phyloP scores from a whole-genome alignment of 2,797 vertebrate species.

The Eulemur albifrons region DNA sequence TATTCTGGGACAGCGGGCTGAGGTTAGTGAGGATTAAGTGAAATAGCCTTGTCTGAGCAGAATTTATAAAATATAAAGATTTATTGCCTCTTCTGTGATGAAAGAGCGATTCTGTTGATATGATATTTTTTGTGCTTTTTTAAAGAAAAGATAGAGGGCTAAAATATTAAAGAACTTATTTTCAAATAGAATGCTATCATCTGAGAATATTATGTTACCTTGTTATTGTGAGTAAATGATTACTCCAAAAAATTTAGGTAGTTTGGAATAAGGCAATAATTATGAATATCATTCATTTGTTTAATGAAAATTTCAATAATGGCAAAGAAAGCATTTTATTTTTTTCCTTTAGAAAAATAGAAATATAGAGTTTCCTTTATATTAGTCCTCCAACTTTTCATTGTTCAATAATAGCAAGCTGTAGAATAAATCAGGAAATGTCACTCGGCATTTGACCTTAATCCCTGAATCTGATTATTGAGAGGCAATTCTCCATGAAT shows the following conservation, averaged over 20 bases:
- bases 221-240: not conserved
- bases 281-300: not conserved
- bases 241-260: not conserved
- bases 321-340: not conserved
- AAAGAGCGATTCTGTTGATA: not conserved
- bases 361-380: not conserved
- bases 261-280: not conserved
- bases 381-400: not conserved
- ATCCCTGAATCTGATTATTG: not conserved
- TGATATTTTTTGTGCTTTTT: not conserved
- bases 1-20: not conserved
- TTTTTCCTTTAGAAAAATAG: not conserved
- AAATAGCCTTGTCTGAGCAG: not conserved
- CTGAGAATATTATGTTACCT: not conserved
- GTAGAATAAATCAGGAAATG: not conserved
- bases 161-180: not conserved
- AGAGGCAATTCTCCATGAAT: not conserved
- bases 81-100: not conserved
- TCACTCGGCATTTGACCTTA: not conserved
- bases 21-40: not conserved
- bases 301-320: not conserved
- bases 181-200: not conserved
- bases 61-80: conserved; percentile 12
- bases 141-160: not conserved
- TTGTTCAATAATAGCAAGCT: not conserved